These are phyloP conservation scores for Omphaloscelis lunosa DNA, from an alignment of 2,888 invertebrate genomes.

Conservation along the genomic window DNA sequence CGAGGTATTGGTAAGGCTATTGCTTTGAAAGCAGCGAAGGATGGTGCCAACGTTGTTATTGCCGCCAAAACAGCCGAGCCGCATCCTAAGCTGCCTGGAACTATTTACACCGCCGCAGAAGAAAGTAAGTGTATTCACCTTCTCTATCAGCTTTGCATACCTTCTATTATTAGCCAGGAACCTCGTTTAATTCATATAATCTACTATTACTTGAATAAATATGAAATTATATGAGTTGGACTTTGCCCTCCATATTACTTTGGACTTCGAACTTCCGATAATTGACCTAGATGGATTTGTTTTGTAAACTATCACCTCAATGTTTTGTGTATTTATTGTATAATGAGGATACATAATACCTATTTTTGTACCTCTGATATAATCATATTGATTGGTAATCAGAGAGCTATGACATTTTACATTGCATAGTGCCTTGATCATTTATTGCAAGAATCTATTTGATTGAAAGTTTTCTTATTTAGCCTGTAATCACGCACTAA, in stretches of 20 bases:
- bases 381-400: not conserved
- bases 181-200: slow-evolving; percentile 54
- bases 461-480: not conserved
- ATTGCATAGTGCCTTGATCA: too few species aligned
- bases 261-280: slow-evolving; percentile 52
- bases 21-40: slow-evolving; percentile 97
- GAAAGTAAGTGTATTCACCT: slow-evolving; percentile 92
- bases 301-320: slow-evolving; percentile 43
- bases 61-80: slow-evolving; percentile 97
- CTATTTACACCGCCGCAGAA: slow-evolving; percentile 97
- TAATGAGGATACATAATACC: not conserved
- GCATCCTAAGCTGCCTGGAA: slow-evolving; percentile 97
- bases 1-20: slow-evolving; percentile 99
- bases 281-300: slow-evolving; percentile 57
- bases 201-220: slow-evolving; percentile 26
- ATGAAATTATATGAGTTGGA: slow-evolving; percentile 70
- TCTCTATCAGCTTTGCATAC: not conserved
- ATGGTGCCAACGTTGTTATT: slow-evolving; percentile 97
- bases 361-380: not conserved
- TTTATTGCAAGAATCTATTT: not conserved
- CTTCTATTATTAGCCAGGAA: not conserved
- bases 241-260: slow-evolving; percentile 75
- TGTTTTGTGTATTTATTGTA: slow-evolving; percentile 62
- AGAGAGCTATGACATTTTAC: not conserved
- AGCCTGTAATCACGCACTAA: not conserved